A percentile compares a stretch with the other conserved stretches of the same genome.
Conservation (phyloP, 2,888 invertebrate species). For the Pycnomerus fuliginosus region DNA sequence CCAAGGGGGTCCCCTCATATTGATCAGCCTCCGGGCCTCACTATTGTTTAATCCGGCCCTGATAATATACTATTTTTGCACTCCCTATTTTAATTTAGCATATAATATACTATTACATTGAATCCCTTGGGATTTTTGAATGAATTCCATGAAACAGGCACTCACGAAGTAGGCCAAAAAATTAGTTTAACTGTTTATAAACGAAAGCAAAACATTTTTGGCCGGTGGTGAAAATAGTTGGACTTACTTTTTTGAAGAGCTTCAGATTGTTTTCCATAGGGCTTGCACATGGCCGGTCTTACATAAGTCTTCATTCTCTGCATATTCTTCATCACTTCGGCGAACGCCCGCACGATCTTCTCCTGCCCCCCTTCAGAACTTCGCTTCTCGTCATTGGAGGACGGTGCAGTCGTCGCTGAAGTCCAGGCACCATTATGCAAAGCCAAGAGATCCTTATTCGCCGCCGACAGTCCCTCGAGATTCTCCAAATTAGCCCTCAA, state of each 20-base stretch:
- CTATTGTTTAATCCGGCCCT: no score
- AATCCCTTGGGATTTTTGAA: no score
- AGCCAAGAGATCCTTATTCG: slow-evolving; percentile 65
- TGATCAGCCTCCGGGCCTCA: no score
- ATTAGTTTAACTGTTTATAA: slow-evolving; percentile 2
- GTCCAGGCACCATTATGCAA: slow-evolving; percentile 69
- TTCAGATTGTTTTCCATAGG: slow-evolving; percentile 87
- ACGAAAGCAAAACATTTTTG: neutral
- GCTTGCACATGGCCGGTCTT: slow-evolving; percentile 86
- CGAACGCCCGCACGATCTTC: slow-evolving; percentile 81
- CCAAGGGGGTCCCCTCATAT: no score
- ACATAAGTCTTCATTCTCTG: slow-evolving; percentile 86
- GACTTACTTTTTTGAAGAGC: slow-evolving; percentile 80
- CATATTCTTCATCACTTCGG: slow-evolving; percentile 85
- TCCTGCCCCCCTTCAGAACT: slow-evolving; percentile 68
- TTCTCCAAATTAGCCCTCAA: slow-evolving; percentile 71
- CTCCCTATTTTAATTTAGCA: no score
- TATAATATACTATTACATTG: no score
- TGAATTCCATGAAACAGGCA: no score
- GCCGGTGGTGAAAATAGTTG: neutral
- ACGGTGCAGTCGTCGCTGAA: slow-evolving; percentile 27
- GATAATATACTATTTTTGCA: no score
- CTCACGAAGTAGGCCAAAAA: no score
- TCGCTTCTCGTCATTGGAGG: slow-evolving; percentile 44
- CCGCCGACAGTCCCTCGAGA: slow-evolving; percentile 60